Conservation (phyloP, 2,888 invertebrate species). For the Epistrophe eligans region DNA sequence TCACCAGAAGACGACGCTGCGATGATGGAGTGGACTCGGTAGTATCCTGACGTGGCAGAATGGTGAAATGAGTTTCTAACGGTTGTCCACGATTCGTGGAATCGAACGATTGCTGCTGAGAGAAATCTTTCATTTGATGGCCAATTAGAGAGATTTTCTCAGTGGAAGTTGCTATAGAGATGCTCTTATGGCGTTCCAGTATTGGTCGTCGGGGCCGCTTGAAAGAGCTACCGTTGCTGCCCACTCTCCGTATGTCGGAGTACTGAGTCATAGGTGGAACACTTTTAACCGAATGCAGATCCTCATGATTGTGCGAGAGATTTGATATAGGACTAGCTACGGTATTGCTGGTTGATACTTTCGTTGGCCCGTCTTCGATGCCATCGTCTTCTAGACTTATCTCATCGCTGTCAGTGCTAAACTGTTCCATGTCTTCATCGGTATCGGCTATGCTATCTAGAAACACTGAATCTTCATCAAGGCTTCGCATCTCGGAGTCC, state of each 20-base stretch:
- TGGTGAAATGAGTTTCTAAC: constrained; percentile 82
- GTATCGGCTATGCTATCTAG: constrained; percentile 89
- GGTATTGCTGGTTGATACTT: constrained; percentile 61
- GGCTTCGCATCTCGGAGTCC: constrained; percentile 89
- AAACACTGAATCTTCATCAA: constrained; percentile 93
- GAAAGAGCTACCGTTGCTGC: constrained; percentile 59
- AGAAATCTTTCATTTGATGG: constrained; percentile 79
- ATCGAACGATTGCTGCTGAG: constrained; percentile 76
- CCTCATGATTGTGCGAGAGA: constrained; percentile 49
- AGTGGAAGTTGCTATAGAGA: constrained; percentile 79
- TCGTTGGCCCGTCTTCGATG: constrained; percentile 60
- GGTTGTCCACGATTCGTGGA: constrained; percentile 76
- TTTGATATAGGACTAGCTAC: constrained; percentile 63
- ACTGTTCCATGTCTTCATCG: constrained; percentile 93
- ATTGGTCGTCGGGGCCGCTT: constrained; percentile 79
- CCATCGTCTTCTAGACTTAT: constrained; percentile 79
- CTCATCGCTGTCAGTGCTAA: constrained; percentile 92
- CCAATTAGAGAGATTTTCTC: constrained; percentile 79
- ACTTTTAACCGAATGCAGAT: constrained; percentile 58
- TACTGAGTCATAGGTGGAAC: constrained; percentile 51
- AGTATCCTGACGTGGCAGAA: constrained; percentile 65
- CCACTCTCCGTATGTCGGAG: constrained; percentile 44
- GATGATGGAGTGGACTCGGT: constrained; percentile 77
- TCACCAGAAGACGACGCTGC: constrained; percentile 78
- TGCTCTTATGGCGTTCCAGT: constrained; percentile 82